phyloP scores from a whole-genome alignment of 2,797 vertebrate species.

The Trematomus bernacchii region DNA sequence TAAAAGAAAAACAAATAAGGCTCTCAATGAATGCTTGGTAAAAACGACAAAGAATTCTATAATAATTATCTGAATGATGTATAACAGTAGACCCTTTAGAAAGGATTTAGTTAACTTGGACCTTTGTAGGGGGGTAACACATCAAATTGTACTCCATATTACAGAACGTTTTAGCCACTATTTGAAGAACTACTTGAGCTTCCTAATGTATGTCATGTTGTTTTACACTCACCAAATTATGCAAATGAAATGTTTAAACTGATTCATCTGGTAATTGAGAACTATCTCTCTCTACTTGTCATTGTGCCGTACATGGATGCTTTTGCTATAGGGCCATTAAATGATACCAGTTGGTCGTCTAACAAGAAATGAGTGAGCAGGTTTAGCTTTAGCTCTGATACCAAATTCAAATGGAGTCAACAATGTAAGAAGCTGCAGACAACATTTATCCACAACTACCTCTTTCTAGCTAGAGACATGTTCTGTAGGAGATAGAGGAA shows the following conservation, averaged over 20 bases:
- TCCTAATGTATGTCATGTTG: not conserved
- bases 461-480: slow-evolving; percentile 10
- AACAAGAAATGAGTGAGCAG: not conserved
- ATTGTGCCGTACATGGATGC: not conserved
- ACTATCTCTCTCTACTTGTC: not conserved
- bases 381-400: not conserved
- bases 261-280: not conserved
- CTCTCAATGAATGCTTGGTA: too few relatives aligned
- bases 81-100: not conserved
- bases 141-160: not conserved
- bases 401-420: slow-evolving; percentile 38
- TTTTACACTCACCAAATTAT: slow-evolving; percentile 10
- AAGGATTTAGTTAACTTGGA: slow-evolving; percentile 7
- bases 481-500: slow-evolving; percentile 29
- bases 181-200: slow-evolving; percentile 1
- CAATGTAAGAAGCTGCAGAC: slow-evolving; percentile 22
- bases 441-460: slow-evolving; percentile 20
- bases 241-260: not conserved
- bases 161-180: slow-evolving; percentile 5
- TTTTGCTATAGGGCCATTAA: not conserved
- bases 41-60: too few relatives aligned
- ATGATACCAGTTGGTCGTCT: not conserved
- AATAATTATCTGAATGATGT: too few relatives aligned
- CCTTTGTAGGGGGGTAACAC: not conserved
- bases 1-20: too few relatives aligned